These are phyloP conservation scores for Lasioglossum albipes DNA, from an alignment of 1,140 invertebrate genomes.

Conservation along the genomic window DNA sequence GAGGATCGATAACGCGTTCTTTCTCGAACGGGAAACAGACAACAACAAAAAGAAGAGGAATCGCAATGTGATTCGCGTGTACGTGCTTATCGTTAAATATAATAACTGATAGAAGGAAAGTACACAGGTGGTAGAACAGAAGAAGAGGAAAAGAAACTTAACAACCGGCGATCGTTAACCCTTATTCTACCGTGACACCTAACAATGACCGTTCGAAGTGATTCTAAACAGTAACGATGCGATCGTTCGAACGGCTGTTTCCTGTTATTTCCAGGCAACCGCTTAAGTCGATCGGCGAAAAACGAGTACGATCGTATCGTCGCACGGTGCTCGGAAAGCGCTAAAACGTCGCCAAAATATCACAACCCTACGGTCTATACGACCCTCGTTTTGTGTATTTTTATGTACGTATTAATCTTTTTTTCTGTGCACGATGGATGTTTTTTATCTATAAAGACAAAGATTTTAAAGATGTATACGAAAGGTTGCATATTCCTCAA, in stretches of 20 bases:
- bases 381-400: no score
- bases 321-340: no score
- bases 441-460: no score
- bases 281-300: background rate
- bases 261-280: conserved; percentile 30
- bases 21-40: no score
- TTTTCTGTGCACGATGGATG: no score
- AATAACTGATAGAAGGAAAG: background rate
- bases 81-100: background rate
- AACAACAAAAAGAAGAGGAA: background rate
- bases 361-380: no score
- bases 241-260: background rate
- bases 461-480: no score
- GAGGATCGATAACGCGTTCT: no score
- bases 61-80: background rate
- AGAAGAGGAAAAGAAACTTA: conserved; percentile 28
- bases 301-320: background rate
- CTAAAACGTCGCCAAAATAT: no score
- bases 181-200: conserved; percentile 23
- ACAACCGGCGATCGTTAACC: conserved; percentile 36
- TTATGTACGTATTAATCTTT: no score
- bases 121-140: background rate
- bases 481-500: no score
- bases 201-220: conserved; percentile 18
- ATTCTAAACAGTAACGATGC: conserved; percentile 10